Base-by-base conservation (phyloP, 2,113 vertebrate species). In the Poeciliopsis retropinna region DNA sequence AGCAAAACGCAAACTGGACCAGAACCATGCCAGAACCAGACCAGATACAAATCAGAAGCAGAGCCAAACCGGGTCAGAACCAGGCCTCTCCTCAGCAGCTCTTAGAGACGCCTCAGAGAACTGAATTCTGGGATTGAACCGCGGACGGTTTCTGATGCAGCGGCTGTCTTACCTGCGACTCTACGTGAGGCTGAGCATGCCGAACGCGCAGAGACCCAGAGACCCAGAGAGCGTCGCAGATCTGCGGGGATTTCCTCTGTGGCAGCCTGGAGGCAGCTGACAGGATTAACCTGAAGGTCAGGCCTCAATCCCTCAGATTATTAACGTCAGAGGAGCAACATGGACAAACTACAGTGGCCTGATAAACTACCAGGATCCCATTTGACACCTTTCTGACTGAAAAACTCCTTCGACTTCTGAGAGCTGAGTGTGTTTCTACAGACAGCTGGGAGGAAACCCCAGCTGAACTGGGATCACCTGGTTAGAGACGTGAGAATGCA, bases 251-350 rank as follows among this genome's bases (percentile, higher is more conserved):
- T 74, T 81, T 78, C 78, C 78, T 44, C 73, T 64, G 60, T 19
- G 67, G 51, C 80, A 72, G 54, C 65, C 64, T 39, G 66, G 22
- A 47, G 51, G 2, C 27, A 25, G 60, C 82, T 92, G 91, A 92
- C 79, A 4, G 83, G 92, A 91, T 93, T 93, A 93, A 67, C 73
- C 76, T 91, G 85, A 91, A 92, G 92, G 92, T 90, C 90, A 71
- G 68, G 71, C 47, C 67, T 75, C 88, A 89, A 83, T 88, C 85
- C 80, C 84, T 12, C 85, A 75, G 91, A 89, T 92, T 89, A 89
- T 92, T 89, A 89, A 14, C 47, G 4, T 31, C 19, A 72, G 70
- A 69, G 72, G 75, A 66, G 17, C 51, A 57, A n/a, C 5, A 85
- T 10, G 17, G 64, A 64, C 47, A 25, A 1, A 29, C 22, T 44